Evolutionary conservation across 2,797 vertebrate species (phyloP), one percentile per base, ranked within the genome.

Genomic region (Synanceia verrucosa): DNA sequence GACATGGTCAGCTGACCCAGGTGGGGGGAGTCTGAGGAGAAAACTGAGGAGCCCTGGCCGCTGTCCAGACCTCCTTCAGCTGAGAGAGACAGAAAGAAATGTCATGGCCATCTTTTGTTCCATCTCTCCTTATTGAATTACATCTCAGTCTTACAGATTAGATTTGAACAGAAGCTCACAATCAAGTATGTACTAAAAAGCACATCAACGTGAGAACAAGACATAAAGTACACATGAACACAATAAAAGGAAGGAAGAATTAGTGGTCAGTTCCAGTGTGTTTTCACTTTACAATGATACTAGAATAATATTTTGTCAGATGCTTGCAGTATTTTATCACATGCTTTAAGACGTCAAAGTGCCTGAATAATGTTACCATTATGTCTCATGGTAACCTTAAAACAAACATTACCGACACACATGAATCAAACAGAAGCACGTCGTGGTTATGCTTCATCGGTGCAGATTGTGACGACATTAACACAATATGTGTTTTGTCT

Each of bases 41-140:
- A 97, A 58, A 98, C 87, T 0, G 96, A 96, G 2, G 97, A 98
- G 6, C 97, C 96, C 78, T 97, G 96, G 66, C 97, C 96, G 62
- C 96, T 98, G 94, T 99, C 98, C 85, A 94, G 36, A 0, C 92
- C 95, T 8, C 94, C 95, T 65, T 98, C 97, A 51, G 95, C 97
- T 97, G 78, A 55, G 48, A 56, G 19, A 56, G 41, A 67, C 10
- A 53, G 28, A 11, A 14, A 11, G 36, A 44, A 34, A 19, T 5
- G 4, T 64, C 21, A 34, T 11, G 47, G 50, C 56, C 6, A 62
- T 5, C 90, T 90, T 82, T 90, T 94, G 59, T 94, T 92, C 84
- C 92, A 90, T 2, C 92, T 92, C 47, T 94, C 90, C 36, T 94
- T 87, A 41, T 24, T 9, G 21, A n/a, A 33, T 18, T n/a, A 12